phyloP scores from a whole-genome alignment of 1,140 invertebrate species.

The Liolophura sinensis region DNA sequence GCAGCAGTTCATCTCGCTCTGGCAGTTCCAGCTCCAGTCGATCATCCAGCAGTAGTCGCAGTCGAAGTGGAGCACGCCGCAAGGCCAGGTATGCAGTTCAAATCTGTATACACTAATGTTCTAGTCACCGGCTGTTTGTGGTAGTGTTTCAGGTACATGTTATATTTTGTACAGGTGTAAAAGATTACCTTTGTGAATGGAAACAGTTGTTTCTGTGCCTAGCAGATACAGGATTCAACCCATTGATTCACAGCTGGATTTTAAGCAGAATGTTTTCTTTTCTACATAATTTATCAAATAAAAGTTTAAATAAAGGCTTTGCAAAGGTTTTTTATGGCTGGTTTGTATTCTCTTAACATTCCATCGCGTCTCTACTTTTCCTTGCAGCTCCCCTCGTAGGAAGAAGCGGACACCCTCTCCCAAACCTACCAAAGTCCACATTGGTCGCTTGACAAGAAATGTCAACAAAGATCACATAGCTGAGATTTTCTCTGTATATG shows the following conservation, averaged over 20 bases:
- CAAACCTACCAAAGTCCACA: slow-evolving; percentile 76
- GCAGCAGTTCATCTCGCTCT: slow-evolving; percentile 29
- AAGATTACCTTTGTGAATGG: background rate
- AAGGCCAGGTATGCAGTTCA: slow-evolving; percentile 2
- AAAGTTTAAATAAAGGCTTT: background rate
- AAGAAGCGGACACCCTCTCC: slow-evolving; percentile 46
- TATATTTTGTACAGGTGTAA: background rate
- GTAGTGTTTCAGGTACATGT: background rate
- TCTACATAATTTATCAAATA: too few relatives aligned
- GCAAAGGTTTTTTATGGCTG: background rate
- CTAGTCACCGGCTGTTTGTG: background rate
- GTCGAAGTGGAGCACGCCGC: background rate
- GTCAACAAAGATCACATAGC: slow-evolving; percentile 87
- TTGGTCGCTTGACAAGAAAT: slow-evolving; percentile 88
- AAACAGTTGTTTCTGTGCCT: too few relatives aligned
- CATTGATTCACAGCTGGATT: too few relatives aligned
- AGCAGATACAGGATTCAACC: too few relatives aligned
- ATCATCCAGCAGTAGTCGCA: slow-evolving; percentile 32
- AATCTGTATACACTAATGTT: slow-evolving; percentile 6
- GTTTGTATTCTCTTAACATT: background rate
- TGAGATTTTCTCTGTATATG: slow-evolving; percentile 95
- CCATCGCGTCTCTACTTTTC: background rate
- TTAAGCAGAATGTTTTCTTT: too few relatives aligned
- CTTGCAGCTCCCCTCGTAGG: slow-evolving; percentile 35
- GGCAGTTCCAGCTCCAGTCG: slow-evolving; percentile 38